phyloP scores from a whole-genome alignment of 2,797 vertebrate genomes.

The Dendrocincla fuliginosa region DNA sequence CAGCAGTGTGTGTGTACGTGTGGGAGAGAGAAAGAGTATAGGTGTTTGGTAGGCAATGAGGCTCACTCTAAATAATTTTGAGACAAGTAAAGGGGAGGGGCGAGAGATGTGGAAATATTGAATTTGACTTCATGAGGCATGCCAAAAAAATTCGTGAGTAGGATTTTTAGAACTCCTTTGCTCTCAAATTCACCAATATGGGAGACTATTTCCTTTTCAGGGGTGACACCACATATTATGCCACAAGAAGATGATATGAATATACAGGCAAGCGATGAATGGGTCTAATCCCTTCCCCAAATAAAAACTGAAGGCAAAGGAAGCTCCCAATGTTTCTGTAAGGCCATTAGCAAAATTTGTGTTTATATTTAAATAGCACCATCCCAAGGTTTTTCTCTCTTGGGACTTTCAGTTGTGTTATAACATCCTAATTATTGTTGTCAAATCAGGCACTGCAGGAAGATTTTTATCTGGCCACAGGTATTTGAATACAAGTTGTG shows the following conservation, averaged over 20 bases:
- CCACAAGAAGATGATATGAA: not conserved
- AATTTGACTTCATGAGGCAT: not conserved
- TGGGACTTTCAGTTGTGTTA: not conserved
- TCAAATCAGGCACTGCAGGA: not conserved
- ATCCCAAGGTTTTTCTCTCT: not conserved
- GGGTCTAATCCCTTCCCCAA: not conserved
- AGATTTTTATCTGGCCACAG: not conserved
- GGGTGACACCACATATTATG: not conserved
- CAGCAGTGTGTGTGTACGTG: not conserved
- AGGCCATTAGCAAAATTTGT: not conserved
- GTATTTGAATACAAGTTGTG: not conserved
- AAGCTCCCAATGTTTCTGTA: not conserved
- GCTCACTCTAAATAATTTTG: not conserved
- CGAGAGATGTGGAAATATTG: not conserved
- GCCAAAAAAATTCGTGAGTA: not conserved
- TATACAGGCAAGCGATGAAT: not conserved
- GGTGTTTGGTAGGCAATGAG: not conserved
- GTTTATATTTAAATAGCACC: slow-evolving; percentile 13
- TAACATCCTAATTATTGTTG: not conserved
- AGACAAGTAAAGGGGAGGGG: not conserved
- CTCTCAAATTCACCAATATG: not conserved
- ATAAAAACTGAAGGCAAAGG: not conserved
- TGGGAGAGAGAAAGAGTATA: not conserved
- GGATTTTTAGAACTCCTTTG: not conserved
- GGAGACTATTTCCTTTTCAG: not conserved